Evolutionary conservation across 1,140 invertebrate genomes (phyloP), one percentile per base, ranked within the genome.

Genomic region (Rhysida immarginata): DNA sequence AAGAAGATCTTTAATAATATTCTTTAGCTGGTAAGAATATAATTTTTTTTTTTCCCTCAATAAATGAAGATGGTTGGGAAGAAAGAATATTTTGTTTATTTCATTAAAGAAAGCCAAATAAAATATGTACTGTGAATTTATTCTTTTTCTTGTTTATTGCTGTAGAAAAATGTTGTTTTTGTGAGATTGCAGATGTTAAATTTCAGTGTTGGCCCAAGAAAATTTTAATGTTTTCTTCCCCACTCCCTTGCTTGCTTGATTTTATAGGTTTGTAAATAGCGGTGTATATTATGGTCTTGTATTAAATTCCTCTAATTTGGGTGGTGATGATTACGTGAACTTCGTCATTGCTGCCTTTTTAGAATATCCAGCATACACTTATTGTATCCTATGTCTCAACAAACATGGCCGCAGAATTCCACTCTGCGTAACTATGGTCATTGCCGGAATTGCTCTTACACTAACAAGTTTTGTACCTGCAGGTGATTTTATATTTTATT

Each of bases 231-330:
- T 49, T 58, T 69, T 0, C 60, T 62, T 13, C 61, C 68, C 18
- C 59, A 63, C 57, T 55, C 69, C 55, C 71, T 71, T 60, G 29
- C 66, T 24, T 55, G 24, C 52, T 58, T 60, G 20, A 58, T 61
- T 58, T 69, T 73, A 16, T 61, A 83, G 81, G 84, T 79, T 87
- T 63, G 82, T 83, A 14, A 84, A 82, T 64, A 82, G 81, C 51
- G 78, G 82, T 43, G 80, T 85, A 3, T 89, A 88, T 66, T 89
- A 88, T 61, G 87, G 84, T 1, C 66, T 90, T 2, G 85, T 85
- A 0, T 83, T 85, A 76, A 85, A 84, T 62, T 81, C 83, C 1
- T 81, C 78, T 26, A 81, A 80, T 63, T 74, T 89, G 41, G 82
- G 79, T 21, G 84, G 83, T 2, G 82, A 85, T 64, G 76, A 78